Percentiles rank a stretch among this genome's conserved stretches.
phyloP scores from a whole-genome alignment of 2,113 vertebrate genomes.

The Bettongia penicillata region DNA sequence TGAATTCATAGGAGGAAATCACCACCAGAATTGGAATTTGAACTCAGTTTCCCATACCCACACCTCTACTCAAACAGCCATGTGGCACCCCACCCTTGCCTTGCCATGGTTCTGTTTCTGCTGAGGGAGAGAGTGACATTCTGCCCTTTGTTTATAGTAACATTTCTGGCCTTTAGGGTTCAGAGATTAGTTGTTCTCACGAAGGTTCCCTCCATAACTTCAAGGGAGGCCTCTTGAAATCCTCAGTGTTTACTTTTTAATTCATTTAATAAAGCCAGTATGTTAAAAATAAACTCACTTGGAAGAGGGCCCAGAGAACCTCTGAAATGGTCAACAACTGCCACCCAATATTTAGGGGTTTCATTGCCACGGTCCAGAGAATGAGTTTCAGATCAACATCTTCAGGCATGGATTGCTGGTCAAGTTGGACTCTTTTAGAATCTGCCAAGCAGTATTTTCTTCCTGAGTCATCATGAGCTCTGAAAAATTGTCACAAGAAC shows the following conservation, averaged over 20 bases:
- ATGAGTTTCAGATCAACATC: slow-evolving; percentile 71
- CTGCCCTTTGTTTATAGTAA: slow-evolving; percentile 66
- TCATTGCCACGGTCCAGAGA: slow-evolving; percentile 63
- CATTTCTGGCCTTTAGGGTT: slow-evolving; percentile 46
- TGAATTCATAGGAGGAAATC: not conserved
- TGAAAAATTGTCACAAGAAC: not conserved
- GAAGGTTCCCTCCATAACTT: slow-evolving; percentile 65
- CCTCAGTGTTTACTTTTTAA: slow-evolving; percentile 72
- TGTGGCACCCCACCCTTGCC: not conserved
- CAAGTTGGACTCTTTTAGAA: slow-evolving; percentile 63
- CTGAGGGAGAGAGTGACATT: not conserved
- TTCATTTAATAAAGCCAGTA: slow-evolving; percentile 76
- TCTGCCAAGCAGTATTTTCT: slow-evolving; percentile 56
- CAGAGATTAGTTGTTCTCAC: slow-evolving; percentile 63
- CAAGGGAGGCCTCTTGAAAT: slow-evolving; percentile 72
- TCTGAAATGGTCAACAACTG: not conserved
- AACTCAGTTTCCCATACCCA: not conserved
- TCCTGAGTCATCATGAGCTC: slow-evolving; percentile 70
- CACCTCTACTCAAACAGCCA: not conserved
- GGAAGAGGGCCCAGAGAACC: slow-evolving; percentile 68
- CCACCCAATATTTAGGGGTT: slow-evolving; percentile 59
- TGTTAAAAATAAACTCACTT: slow-evolving; percentile 74
- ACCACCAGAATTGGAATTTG: not conserved
- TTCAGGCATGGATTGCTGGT: slow-evolving; percentile 37
- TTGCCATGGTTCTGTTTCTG: not conserved